Conservation (phyloP, 2,888 invertebrate genomes). For the Dolichomitus sp. region DNA sequence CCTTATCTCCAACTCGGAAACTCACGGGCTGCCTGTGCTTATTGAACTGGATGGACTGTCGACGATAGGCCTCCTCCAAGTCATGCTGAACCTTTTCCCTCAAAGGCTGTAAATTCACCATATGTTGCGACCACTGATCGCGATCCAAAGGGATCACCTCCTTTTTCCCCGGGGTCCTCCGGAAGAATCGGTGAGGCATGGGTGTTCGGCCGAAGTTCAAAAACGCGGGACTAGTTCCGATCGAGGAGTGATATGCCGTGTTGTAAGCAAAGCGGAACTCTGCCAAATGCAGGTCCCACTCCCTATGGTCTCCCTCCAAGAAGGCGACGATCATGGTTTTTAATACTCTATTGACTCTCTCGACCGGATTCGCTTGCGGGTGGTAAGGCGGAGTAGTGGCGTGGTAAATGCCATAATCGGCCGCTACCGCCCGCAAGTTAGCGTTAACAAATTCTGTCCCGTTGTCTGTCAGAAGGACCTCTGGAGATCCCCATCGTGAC, state of each 20-base stretch:
- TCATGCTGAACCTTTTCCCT: constrained; percentile 4
- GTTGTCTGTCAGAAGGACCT: constrained; percentile 66
- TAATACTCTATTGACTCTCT: neutral
- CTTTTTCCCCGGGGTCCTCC: neutral
- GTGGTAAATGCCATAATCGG: constrained; percentile 13
- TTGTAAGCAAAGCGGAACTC: constrained; percentile 45
- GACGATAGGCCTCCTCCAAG: constrained; percentile 17
- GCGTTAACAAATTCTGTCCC: constrained; percentile 64
- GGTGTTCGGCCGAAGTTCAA: constrained; percentile 24
- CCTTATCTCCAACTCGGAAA: constrained; percentile 7
- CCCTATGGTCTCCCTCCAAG: constrained; percentile 60
- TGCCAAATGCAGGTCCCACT: constrained; percentile 62
- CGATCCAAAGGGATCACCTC: neutral
- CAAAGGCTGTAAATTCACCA: neutral
- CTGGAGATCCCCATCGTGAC: constrained; percentile 7
- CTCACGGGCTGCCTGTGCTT: neutral
- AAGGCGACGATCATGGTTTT: constrained; percentile 21
- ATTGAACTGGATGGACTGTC: constrained; percentile 1
- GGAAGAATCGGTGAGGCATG: constrained; percentile 4
- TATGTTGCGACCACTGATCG: constrained; percentile 5
- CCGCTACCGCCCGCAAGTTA: neutral
- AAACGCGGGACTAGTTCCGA: constrained; percentile 15
- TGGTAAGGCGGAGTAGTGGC: constrained; percentile 40
- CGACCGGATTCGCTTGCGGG: constrained; percentile 5
- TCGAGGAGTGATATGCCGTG: constrained; percentile 8